These are phyloP conservation scores for Latheticus oryzae DNA, from an alignment of 2,888 invertebrate species.

Conservation along the genomic window DNA sequence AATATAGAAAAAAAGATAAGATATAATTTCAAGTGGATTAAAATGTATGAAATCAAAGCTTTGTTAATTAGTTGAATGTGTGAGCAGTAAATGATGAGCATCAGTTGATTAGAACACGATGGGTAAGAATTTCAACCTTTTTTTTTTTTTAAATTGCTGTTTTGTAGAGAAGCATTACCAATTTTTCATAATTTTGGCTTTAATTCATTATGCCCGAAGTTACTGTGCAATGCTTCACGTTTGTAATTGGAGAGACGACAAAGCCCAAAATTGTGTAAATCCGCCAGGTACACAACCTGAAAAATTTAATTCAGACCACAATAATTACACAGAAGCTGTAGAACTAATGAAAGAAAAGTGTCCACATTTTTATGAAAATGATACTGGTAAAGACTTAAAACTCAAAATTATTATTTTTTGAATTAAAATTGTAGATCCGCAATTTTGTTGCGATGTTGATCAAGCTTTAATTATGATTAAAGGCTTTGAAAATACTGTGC, in stretches of 20 bases:
- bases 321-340: conserved; percentile 55
- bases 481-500: conserved; percentile 72
- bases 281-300: conserved; percentile 62
- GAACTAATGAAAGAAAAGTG: conserved; percentile 71
- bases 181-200: not conserved
- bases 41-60: no score
- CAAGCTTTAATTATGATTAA: conserved; percentile 69
- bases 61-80: no score
- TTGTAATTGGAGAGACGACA: conserved; percentile 43
- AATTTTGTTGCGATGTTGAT: conserved; percentile 72
- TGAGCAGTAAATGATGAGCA: no score
- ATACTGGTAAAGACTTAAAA: conserved; percentile 57
- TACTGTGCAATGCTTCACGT: conserved; percentile 27
- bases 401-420: not conserved
- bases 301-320: conserved; percentile 57
- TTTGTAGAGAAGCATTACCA: not conserved
- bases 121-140: no score
- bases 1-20: no score
- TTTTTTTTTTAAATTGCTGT: not conserved
- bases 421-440: conserved; percentile 58
- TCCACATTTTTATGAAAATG: conserved; percentile 68
- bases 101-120: no score
- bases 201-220: not conserved
- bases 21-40: no score
- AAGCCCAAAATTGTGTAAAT: conserved; percentile 49